phyloP scores from a whole-genome alignment of 2,797 vertebrate genomes.

The Anabacerthia variegaticeps region DNA sequence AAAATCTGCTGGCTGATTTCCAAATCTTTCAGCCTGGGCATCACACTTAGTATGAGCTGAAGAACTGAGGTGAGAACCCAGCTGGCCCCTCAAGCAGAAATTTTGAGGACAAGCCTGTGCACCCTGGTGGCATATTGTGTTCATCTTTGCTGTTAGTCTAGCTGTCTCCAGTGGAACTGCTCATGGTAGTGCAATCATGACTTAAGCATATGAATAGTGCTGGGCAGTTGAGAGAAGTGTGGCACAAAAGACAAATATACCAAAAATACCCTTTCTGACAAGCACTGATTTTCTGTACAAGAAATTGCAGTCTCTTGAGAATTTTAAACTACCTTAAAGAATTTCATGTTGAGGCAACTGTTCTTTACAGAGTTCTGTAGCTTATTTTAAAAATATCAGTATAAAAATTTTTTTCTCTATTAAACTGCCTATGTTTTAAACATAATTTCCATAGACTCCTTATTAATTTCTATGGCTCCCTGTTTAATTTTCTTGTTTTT shows the following conservation, averaged over 20 bases:
- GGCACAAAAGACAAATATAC: not conserved
- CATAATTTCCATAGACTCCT: not conserved
- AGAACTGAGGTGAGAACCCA: not conserved
- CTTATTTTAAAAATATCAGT: slow-evolving; percentile 1
- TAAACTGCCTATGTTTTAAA: not conserved
- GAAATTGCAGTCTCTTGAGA: not conserved
- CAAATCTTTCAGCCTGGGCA: not conserved
- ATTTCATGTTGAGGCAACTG: not conserved
- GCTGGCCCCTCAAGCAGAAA: not conserved
- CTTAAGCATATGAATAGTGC: not conserved
- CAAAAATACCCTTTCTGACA: not conserved
- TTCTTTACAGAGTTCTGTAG: slow-evolving; percentile 14
- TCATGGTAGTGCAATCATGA: not conserved
- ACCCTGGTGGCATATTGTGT: not conserved
- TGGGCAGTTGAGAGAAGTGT: not conserved
- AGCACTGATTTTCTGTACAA: not conserved
- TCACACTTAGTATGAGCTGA: not conserved
- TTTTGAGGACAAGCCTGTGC: not conserved
- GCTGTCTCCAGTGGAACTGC: not conserved
- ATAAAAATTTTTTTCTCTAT: not conserved
- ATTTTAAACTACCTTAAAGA: slow-evolving; percentile 8
- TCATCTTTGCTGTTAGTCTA: not conserved
- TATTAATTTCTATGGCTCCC: not conserved
- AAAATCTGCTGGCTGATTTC: not conserved
- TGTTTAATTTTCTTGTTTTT: not conserved